These are phyloP conservation scores for Muntiacus reevesi DNA, from an alignment of 2,113 vertebrate species.

Conservation along the genomic window DNA sequence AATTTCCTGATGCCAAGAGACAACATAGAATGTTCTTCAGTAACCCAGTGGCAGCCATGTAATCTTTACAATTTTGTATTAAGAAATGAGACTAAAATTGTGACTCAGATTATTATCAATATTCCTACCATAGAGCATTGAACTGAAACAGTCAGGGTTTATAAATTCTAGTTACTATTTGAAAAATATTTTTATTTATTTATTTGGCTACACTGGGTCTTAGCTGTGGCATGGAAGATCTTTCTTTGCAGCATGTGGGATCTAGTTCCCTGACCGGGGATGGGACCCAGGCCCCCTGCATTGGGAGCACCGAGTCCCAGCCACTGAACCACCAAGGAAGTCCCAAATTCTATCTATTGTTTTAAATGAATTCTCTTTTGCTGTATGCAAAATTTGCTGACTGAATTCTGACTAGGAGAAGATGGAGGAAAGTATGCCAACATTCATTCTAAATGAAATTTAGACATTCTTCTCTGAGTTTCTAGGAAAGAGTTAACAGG, in stretches of 20 bases:
- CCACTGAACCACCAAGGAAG: neutral
- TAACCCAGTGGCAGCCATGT: neutral
- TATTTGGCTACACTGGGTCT: neutral
- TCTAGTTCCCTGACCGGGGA: neutral
- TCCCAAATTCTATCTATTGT: neutral
- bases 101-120: neutral
- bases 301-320: neutral
- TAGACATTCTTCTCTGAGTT: neutral
- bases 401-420: neutral
- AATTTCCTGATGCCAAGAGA: conserved; percentile 36
- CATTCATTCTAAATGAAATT: neutral
- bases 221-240: neutral
- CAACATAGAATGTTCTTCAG: neutral
- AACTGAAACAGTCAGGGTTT: neutral
- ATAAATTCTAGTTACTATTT: neutral
- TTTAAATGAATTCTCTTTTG: conserved; percentile 19
- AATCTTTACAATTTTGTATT: neutral
- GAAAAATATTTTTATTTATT: neutral
- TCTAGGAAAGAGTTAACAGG: neutral
- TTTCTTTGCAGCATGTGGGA: neutral
- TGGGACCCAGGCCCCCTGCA: neutral
- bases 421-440: neutral
- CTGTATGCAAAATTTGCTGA: neutral
- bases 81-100: neutral
- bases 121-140: neutral